phyloP scores from a whole-genome alignment of 2,888 invertebrate genomes.

The Archaeoteleia sp. region DNA sequence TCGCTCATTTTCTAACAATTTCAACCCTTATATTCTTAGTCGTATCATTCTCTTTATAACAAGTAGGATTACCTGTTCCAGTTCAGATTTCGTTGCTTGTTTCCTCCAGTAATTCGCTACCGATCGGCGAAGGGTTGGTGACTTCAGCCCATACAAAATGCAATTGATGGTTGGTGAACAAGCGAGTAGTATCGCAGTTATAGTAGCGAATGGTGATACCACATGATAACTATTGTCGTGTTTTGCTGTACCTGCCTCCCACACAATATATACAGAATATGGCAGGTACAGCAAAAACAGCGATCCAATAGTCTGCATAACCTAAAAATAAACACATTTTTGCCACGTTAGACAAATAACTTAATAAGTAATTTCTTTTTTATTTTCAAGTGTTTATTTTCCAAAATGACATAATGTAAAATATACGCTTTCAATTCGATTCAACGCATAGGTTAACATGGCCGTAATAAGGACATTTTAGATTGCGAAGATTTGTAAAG shows the following conservation, averaged over 20 bases:
- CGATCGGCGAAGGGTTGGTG: slow-evolving; percentile 82
- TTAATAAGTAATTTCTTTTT: too few species aligned
- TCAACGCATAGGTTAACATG: too few species aligned
- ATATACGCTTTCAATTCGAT: too few species aligned
- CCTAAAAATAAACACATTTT: slow-evolving; percentile 63
- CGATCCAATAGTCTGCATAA: slow-evolving; percentile 84
- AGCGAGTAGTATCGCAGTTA: slow-evolving; percentile 81
- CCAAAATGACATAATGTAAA: too few species aligned
- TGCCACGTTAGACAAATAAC: too few species aligned
- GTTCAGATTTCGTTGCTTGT: slow-evolving; percentile 85
- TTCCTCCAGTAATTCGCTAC: slow-evolving; percentile 87
- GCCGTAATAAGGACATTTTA: too few species aligned
- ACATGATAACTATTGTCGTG: slow-evolving; percentile 57
- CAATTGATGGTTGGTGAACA: slow-evolving; percentile 85
- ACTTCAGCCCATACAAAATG: slow-evolving; percentile 86
- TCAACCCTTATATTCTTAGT: too few species aligned
- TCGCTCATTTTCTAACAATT: too few species aligned
- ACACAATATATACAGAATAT: slow-evolving; percentile 83
- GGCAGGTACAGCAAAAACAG: slow-evolving; percentile 84
- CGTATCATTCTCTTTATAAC: too few species aligned
- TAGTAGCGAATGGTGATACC: slow-evolving; percentile 77
- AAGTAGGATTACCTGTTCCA: slow-evolving; percentile 79
- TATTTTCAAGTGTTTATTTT: too few species aligned
- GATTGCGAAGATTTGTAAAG: too few species aligned
- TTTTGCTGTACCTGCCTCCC: slow-evolving; percentile 77